phyloP scores from a whole-genome alignment of 1,140 invertebrate genomes.

The Conus ventricosus region DNA sequence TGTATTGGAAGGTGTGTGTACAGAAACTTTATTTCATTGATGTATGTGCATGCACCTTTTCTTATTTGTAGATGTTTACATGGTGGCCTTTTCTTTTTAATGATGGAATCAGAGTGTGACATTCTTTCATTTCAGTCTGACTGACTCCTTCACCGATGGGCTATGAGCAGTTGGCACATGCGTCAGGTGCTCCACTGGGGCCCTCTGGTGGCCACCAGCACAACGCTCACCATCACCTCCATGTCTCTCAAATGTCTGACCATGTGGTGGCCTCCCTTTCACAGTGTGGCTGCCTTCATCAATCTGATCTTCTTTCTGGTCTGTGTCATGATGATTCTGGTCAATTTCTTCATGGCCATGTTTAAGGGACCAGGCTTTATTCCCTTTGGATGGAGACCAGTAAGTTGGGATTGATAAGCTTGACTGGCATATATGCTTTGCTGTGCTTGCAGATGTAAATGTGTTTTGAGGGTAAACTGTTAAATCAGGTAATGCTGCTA shows the following conservation, averaged over 20 bases:
- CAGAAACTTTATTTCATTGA: no score
- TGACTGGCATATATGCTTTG: background rate
- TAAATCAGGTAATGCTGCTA: no score
- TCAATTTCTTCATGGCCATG: constrained; percentile 92
- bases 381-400: constrained; percentile 89
- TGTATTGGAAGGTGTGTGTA: no score
- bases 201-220: constrained; percentile 72
- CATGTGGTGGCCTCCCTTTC: constrained; percentile 74
- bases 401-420: constrained; percentile 69
- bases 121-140: no score
- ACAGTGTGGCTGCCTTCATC: constrained; percentile 64
- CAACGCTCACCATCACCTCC: constrained; percentile 72
- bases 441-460: background rate
- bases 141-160: constrained; percentile 17
- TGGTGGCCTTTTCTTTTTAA: no score
- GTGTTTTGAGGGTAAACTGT: background rate
- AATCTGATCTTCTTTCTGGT: constrained; percentile 74
- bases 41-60: no score
- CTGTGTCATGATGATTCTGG: constrained; percentile 82
- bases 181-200: constrained; percentile 75
- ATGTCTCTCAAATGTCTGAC: constrained; percentile 62
- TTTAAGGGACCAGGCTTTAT: constrained; percentile 93
- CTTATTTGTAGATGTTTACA: no score
- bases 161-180: constrained; percentile 45
- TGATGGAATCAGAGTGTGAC: no score